phyloP scores from a whole-genome alignment of 2,888 invertebrate genomes.

The Cerastis rubricosa region DNA sequence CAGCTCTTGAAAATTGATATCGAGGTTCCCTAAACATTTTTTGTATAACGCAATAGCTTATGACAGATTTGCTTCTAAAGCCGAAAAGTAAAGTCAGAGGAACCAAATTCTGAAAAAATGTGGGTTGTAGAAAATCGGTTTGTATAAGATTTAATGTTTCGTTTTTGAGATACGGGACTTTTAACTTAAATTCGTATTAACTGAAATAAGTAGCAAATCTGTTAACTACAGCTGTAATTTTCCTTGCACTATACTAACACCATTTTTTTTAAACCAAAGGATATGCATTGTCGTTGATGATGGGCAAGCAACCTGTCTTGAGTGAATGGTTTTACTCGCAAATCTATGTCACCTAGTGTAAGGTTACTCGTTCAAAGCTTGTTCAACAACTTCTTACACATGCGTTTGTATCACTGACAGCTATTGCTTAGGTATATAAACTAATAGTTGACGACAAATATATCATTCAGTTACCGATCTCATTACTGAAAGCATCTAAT shows the following conservation, averaged over 20 bases:
- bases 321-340: constrained; percentile 43
- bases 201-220: background rate
- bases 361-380: constrained; percentile 50
- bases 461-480: constrained; percentile 57
- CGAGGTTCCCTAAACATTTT: background rate
- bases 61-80: too few species aligned
- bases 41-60: too few species aligned
- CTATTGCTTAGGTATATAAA: constrained; percentile 45
- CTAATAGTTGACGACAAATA: constrained; percentile 17
- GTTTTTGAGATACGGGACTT: background rate
- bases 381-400: constrained; percentile 52
- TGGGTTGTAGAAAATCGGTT: too few species aligned
- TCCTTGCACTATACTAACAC: background rate
- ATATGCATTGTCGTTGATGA: constrained; percentile 45
- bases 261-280: background rate
- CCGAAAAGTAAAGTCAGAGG: too few species aligned
- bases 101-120: too few species aligned
- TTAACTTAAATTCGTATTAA: background rate
- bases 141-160: background rate
- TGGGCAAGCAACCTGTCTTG: constrained; percentile 57
- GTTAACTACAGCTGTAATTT: background rate
- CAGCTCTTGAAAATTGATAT: background rate
- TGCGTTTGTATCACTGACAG: constrained; percentile 53
- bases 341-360: constrained; percentile 53
- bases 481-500: constrained; percentile 44